Conservation (phyloP, 1,140 invertebrate species). For the Musca vetustissima region DNA sequence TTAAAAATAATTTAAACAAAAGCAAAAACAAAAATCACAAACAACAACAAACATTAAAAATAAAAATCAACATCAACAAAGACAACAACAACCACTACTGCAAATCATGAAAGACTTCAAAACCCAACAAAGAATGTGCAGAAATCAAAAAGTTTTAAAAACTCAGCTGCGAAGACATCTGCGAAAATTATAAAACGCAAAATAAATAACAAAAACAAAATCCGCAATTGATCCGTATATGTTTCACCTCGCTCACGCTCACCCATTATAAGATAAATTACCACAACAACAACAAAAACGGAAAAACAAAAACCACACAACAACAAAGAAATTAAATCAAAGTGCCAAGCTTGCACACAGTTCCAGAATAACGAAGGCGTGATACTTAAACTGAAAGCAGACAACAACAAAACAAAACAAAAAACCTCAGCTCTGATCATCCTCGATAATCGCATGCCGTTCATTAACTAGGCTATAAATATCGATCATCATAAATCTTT, state of each 20-base stretch:
- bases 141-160: constrained; percentile 13
- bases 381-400: constrained; percentile 8
- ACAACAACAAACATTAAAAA: too few relatives aligned
- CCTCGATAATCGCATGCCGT: too few relatives aligned
- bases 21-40: too few relatives aligned
- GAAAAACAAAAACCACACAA: neutral
- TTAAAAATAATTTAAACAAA: neutral
- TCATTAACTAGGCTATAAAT: too few relatives aligned
- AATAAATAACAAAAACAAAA: too few relatives aligned
- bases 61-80: too few relatives aligned
- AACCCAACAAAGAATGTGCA: neutral
- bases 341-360: too few relatives aligned
- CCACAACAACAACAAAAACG: too few relatives aligned
- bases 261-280: neutral
- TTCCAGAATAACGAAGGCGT: neutral
- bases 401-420: neutral
- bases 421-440: neutral
- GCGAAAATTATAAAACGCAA: constrained; percentile 19
- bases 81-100: neutral
- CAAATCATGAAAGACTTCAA: constrained; percentile 11
- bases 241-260: too few relatives aligned
- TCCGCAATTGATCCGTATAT: too few relatives aligned
- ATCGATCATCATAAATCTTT: too few relatives aligned
- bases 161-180: constrained; percentile 7
- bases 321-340: too few relatives aligned